Evolutionary conservation across 2,113 vertebrate species (phyloP), one percentile per base, ranked within the genome.

Genomic region (Cathartes aura): DNA sequence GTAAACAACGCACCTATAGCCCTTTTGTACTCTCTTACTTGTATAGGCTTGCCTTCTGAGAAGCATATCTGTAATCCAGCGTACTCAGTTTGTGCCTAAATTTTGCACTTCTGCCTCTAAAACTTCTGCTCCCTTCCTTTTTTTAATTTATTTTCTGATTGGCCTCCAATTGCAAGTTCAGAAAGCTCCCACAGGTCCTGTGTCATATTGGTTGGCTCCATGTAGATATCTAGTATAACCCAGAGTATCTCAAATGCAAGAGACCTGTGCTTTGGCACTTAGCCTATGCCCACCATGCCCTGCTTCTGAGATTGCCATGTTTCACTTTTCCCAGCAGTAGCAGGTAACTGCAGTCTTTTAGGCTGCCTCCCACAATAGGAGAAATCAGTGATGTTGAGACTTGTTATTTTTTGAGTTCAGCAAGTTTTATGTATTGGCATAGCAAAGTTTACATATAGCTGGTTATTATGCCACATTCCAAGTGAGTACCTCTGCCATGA

Each of bases 211-310:
- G 5, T 27, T 87, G 63, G 17, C 17, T 22, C 10, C 26, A 17
- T 23, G n/a, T 62, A 18, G n/a, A 36, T 48, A 36, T 29, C 21
- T 43, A n/a, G 24, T 52, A 40, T n/a, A 81, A 70, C 9, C 7
- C 36, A 50, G 23, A 9, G 8, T n/a, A 22, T 45, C 11, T 75
- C 74, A 81, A 63, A 70, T 20, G 23, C 0, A 7, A 73, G 48
- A 75, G 5, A 50, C 11, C 12, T 34, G 20, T 34, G 8, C 40
- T 55, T 60, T 55, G 59, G 36, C 66, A 11, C 9, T 59, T 66
- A 48, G 4, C 38, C 29, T n/a, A 24, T 59, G 50, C 14, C 34
- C 13, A 16, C 62, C 0, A 1, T 45, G 34, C 17, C 12, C 21
- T 34, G 12, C 30, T 42, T 59, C 70, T 48, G 47, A 72, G 64